phyloP scores from a whole-genome alignment of 2,113 vertebrate genomes.

The Sander lucioperca region DNA sequence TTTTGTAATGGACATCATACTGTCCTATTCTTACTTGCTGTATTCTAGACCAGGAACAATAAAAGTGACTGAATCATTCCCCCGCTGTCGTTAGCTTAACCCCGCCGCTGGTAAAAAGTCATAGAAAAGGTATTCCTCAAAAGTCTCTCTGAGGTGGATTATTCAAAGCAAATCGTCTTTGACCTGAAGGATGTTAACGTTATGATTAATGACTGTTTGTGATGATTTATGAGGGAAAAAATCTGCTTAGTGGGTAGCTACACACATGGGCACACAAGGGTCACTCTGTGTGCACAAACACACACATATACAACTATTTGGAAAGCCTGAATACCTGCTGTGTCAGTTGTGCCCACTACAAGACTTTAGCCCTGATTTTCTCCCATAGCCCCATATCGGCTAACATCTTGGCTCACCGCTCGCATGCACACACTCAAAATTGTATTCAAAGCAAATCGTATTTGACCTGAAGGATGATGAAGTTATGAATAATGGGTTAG shows the following conservation, averaged over 20 bases:
- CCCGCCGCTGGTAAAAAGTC: conserved; percentile 9
- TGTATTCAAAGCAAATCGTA: no score
- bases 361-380: no score
- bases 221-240: conserved; percentile 58
- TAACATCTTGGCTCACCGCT: no score
- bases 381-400: no score
- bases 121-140: conserved; percentile 14
- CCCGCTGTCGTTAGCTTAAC: not conserved
- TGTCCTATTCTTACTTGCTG: conserved; percentile 17
- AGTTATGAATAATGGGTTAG: no score
- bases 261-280: not conserved
- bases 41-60: conserved; percentile 24
- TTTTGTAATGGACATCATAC: conserved; percentile 26
- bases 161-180: conserved; percentile 54
- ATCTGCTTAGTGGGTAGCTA: conserved; percentile 26
- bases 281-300: conserved; percentile 3
- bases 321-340: not conserved
- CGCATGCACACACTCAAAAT: no score
- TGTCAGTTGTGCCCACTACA: not conserved
- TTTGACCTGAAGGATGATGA: no score
- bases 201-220: conserved; percentile 49
- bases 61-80: not conserved
- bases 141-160: conserved; percentile 49
- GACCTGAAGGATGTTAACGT: conserved; percentile 43
- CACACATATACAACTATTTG: not conserved